Conservation (phyloP, 2,888 invertebrate species). For the Lepidochrysops patricia region DNA sequence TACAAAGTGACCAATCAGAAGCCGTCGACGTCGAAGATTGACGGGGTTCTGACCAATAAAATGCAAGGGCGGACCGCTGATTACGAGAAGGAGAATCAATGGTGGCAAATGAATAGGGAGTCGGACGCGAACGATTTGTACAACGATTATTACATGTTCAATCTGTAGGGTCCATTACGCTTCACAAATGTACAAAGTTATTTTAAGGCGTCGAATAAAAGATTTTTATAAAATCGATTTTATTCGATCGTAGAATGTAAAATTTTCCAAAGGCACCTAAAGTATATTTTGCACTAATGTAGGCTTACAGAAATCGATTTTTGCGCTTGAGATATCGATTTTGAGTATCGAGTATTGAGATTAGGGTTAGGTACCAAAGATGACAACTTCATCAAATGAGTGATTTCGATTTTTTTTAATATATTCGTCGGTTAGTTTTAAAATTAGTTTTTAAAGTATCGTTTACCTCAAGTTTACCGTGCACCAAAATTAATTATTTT, state of each 20-base stretch:
- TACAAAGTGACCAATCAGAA: conserved; percentile 72
- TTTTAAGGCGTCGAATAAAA: neutral
- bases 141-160: conserved; percentile 54
- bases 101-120: conserved; percentile 47
- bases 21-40: conserved; percentile 60
- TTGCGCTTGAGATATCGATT: neutral
- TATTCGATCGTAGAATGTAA: conserved; percentile 8
- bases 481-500: conserved; percentile 69
- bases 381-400: conserved; percentile 70
- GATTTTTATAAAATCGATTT: conserved; percentile 13
- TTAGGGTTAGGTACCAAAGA: conserved; percentile 66
- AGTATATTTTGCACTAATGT: conserved; percentile 12
- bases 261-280: conserved; percentile 10
- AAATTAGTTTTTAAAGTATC: conserved; percentile 30
- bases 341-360: conserved; percentile 20
- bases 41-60: conserved; percentile 66
- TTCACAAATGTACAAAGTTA: neutral
- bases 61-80: conserved; percentile 36
- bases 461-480: conserved; percentile 72
- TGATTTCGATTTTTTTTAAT: conserved; percentile 40
- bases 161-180: conserved; percentile 22
- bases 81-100: conserved; percentile 50
- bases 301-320: conserved; percentile 2
- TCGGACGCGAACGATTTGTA: conserved; percentile 50
- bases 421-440: conserved; percentile 32